A percentile compares a stretch with the other conserved stretches of the same genome.
phyloP scores from a whole-genome alignment of 1,140 invertebrate species.

The Drosophila virilis region DNA sequence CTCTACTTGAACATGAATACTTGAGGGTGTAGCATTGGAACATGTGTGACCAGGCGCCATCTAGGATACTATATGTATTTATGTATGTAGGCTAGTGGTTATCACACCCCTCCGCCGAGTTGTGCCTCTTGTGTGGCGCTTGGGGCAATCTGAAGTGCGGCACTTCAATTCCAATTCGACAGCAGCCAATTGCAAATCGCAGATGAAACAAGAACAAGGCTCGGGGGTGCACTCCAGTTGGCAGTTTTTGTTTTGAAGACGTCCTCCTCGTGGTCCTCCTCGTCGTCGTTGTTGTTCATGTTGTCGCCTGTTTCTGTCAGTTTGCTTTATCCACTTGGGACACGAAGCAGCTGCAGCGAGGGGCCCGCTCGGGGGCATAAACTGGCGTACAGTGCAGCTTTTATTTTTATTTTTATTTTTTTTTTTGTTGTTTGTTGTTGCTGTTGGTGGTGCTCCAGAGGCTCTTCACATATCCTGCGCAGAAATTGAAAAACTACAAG shows the following conservation, averaged over 20 bases:
- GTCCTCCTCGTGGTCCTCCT: not conserved
- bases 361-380: slow-evolving; percentile 12
- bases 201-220: slow-evolving; percentile 45
- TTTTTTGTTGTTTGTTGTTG: slow-evolving; percentile 1
- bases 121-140: slow-evolving; percentile 4
- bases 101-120: not conserved
- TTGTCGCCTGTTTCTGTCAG: slow-evolving; percentile 52
- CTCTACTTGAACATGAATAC: slow-evolving; percentile 15
- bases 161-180: slow-evolving; percentile 60
- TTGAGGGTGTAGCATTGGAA: not conserved
- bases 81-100: not conserved
- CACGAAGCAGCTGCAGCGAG: slow-evolving; percentile 35
- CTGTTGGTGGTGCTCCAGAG: slow-evolving; percentile 19
- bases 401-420: not conserved
- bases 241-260: slow-evolving; percentile 52
- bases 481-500: slow-evolving; percentile 58
- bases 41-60: slow-evolving; percentile 19
- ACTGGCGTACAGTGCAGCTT: slow-evolving; percentile 16
- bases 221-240: slow-evolving; percentile 34
- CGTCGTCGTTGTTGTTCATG: not conserved
- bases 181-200: slow-evolving; percentile 59
- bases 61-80: not conserved
- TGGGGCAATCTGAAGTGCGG: slow-evolving; percentile 43
- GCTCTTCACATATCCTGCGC: slow-evolving; percentile 41
- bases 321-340: slow-evolving; percentile 53